Evolutionary conservation across 2,797 vertebrate species (phyloP), one percentile per base, ranked within the genome.

Genomic region (Nyctibius grandis): DNA sequence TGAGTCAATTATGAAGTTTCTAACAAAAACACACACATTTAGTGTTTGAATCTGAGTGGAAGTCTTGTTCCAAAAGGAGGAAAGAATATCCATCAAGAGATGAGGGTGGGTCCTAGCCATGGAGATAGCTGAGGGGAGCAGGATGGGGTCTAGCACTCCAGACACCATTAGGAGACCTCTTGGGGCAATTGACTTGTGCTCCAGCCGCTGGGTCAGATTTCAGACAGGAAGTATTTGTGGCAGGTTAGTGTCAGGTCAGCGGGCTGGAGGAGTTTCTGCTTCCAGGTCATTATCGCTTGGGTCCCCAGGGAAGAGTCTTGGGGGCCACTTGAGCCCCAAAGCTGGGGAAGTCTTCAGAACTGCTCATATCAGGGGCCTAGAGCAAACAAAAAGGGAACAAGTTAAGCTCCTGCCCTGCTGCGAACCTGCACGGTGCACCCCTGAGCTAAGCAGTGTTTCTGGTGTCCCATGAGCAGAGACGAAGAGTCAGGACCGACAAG

Each of bases 341-440:
- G 98, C 99, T 99, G 80, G 99, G 99, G 92, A 99, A 99, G 85
- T 99, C 99, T 98, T 99, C 99, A 78, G 99, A 99, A 97, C 99
- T 99, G 98, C 98, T 99, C 99, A 99, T 99, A 78, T 99, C 99
- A 33, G 99, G 99, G 91, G 99, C 99, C 99, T 99, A 85, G 87
- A 96, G 80, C 65, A 95, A 85, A 96, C 88, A 74, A 96, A 94
- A 97, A 96, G 77, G 93, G 87, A 94, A 90, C 59, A 92, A 74
- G 88, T 96, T 97, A 84, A 93, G 93, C 48, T 84, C 87, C 73
- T 89, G 85, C 57, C 53, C 74, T 73, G 76, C 72, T 95, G 63
- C 0, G 0, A 73, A 28, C 15, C 25, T 69, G 50, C 36, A 42
- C 0, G 9, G 26, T 15, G 78, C 16, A 11, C 29, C 42, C 65